A percentile compares a stretch with the other conserved stretches of the same genome.
phyloP scores from a whole-genome alignment of 2,113 vertebrate species.

The Brienomyrus brachyistius region DNA sequence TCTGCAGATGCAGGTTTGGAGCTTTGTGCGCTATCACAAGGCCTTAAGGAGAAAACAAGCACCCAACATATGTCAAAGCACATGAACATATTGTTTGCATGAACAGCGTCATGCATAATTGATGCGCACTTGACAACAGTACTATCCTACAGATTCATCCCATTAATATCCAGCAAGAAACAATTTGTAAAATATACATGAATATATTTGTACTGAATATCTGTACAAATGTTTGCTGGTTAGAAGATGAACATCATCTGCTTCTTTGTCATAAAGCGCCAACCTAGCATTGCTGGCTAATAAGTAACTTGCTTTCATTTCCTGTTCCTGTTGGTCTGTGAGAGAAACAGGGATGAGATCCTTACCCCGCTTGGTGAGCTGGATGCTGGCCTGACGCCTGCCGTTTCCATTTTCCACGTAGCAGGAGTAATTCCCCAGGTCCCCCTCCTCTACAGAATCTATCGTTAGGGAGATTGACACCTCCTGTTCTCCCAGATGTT shows the following conservation, averaged over 20 bases:
- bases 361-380: conserved; percentile 87
- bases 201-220: background rate
- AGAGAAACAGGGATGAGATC: conserved; percentile 44
- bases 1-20: background rate
- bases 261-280: background rate
- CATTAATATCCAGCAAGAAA: background rate
- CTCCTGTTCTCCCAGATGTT: conserved; percentile 94
- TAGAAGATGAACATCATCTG: background rate
- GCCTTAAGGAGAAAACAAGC: background rate
- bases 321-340: background rate
- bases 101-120: background rate
- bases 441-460: conserved; percentile 84
- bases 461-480: conserved; percentile 92
- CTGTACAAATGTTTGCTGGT: background rate
- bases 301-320: background rate
- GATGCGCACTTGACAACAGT: background rate
- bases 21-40: background rate
- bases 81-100: background rate
- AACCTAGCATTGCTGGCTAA: background rate
- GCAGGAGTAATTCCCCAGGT: conserved; percentile 96
- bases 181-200: background rate
- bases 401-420: conserved; percentile 95
- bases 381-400: conserved; percentile 82
- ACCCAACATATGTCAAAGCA: background rate
- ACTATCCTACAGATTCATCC: background rate